Conservation (phyloP, 2,797 vertebrate species). For the Darevskia mixta region DNA sequence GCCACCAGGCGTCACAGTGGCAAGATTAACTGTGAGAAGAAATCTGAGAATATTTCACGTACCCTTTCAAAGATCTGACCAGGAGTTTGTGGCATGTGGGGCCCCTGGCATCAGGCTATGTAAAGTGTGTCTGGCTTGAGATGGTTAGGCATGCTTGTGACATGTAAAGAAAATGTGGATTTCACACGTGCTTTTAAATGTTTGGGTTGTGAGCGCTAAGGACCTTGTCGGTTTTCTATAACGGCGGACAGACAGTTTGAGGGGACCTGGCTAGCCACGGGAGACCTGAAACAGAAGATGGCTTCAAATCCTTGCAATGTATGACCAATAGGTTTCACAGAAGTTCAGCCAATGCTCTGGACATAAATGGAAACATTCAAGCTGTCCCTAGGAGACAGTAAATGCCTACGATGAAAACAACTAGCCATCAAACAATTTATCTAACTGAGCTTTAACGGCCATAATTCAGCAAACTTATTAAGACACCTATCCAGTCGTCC, state of each 20-base stretch:
- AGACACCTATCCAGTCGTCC: conserved; percentile 64
- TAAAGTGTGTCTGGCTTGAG: not conserved
- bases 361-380: conserved; percentile 53
- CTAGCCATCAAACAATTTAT: conserved; percentile 62
- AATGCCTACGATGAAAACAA: conserved; percentile 74
- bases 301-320: not conserved
- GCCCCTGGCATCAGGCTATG: not conserved
- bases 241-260: not conserved
- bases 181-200: not conserved
- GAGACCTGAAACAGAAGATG: not conserved
- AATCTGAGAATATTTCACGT: not conserved
- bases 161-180: not conserved
- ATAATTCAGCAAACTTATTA: conserved; percentile 65
- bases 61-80: not conserved
- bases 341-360: conserved; percentile 28
- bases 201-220: not conserved
- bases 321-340: conserved; percentile 49
- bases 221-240: not conserved
- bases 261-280: accelerated
- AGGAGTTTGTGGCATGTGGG: not conserved
- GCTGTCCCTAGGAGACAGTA: conserved; percentile 67
- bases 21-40: not conserved
- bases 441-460: conserved; percentile 30
- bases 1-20: not conserved
- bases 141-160: not conserved